Evolutionary conservation across 2,113 vertebrate species (phyloP).

Genomic region (Tetrax tetrax): DNA sequence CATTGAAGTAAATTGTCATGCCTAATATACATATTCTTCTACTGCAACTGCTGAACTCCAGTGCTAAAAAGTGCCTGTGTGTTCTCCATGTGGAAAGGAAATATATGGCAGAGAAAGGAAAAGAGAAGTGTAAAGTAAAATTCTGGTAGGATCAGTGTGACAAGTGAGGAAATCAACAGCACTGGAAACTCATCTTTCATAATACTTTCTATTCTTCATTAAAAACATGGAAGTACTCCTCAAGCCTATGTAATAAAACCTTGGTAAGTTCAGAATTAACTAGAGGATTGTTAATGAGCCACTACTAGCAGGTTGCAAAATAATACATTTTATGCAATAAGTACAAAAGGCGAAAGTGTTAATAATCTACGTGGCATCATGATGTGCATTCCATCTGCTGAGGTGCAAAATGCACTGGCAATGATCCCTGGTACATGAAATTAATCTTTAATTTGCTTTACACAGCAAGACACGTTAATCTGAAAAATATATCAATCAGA

Average conservation of each 20-base stretch:
- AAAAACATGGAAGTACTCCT: background rate
- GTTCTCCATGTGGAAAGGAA: background rate
- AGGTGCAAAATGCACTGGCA: slow-evolving; percentile 4
- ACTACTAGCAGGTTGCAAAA: background rate
- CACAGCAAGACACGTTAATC: background rate
- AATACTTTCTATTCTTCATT: background rate
- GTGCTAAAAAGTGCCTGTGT: background rate
- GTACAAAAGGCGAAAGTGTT: background rate
- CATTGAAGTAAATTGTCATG: rapidly evolving
- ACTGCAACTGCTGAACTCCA: background rate
- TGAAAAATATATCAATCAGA: background rate
- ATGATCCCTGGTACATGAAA: background rate
- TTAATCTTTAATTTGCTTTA: slow-evolving; percentile 37
- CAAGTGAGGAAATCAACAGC: background rate
- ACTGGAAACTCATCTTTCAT: background rate
- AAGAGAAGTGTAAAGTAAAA: background rate
- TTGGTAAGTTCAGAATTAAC: slow-evolving; percentile 5
- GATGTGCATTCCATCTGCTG: background rate
- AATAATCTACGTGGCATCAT: background rate
- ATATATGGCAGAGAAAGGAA: background rate
- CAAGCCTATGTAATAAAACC: background rate
- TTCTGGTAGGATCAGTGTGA: background rate
- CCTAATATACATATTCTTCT: background rate
- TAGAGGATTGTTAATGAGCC: background rate
- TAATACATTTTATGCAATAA: background rate